phyloP scores from a whole-genome alignment of 2,113 vertebrate genomes.

The Grammomys dolichurus region DNA sequence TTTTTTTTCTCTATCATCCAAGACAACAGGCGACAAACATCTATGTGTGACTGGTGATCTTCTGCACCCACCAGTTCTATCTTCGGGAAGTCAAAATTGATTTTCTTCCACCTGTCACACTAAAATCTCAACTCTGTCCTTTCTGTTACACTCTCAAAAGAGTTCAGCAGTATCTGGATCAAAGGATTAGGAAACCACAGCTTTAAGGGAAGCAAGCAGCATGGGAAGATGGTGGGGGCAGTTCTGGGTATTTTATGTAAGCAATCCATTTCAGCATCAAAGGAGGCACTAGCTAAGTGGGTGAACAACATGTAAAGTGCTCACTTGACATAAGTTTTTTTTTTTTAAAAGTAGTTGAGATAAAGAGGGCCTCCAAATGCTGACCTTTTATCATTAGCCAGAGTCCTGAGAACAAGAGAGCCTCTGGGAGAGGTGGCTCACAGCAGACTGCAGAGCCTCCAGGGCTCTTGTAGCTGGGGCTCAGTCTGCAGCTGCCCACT shows the following conservation, averaged over 20 bases:
- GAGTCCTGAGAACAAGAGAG: slow-evolving; percentile 6
- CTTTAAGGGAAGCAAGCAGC: slow-evolving; percentile 44
- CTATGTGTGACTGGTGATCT: slow-evolving; percentile 44
- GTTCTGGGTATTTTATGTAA: slow-evolving; percentile 65
- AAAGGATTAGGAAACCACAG: slow-evolving; percentile 67
- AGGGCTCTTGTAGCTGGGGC: not conserved
- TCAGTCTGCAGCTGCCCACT: slow-evolving; percentile 10
- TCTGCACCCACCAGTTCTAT: slow-evolving; percentile 50
- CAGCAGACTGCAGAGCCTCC: not conserved
- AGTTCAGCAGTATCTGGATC: slow-evolving; percentile 53
- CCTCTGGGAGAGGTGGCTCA: not conserved
- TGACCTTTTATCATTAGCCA: slow-evolving; percentile 65
- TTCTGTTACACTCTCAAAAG: slow-evolving; percentile 59
- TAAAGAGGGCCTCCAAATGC: slow-evolving; percentile 39
- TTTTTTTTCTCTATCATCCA: not conserved
- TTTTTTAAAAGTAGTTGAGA: slow-evolving; percentile 55
- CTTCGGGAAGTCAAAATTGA: slow-evolving; percentile 71
- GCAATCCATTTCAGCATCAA: slow-evolving; percentile 69
- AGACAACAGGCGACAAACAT: not conserved
- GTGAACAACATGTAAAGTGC: slow-evolving; percentile 78
- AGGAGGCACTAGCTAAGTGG: slow-evolving; percentile 58
- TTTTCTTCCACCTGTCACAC: slow-evolving; percentile 71
- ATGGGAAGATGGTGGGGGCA: not conserved
- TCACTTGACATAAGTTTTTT: slow-evolving; percentile 75
- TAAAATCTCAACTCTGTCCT: slow-evolving; percentile 46